Conservation (phyloP, 1,140 invertebrate genomes). For the Drosophila watanabei region DNA sequence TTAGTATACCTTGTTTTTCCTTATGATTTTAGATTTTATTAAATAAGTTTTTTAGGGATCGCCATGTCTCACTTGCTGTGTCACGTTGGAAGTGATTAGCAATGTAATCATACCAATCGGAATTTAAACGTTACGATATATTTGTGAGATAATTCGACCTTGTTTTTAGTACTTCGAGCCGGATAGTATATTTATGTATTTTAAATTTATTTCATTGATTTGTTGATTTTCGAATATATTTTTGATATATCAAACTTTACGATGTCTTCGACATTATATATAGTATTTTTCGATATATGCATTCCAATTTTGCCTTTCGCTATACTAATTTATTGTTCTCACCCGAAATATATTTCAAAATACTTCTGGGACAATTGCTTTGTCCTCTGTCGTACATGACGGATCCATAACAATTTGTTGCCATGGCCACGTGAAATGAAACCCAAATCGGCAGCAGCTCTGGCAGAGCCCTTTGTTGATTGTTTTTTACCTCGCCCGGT, state of each 20-base stretch:
- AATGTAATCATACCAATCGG: too few species aligned
- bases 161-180: too few species aligned
- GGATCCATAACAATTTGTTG: slow-evolving; percentile 25
- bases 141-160: too few species aligned
- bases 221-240: too few species aligned
- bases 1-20: not conserved
- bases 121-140: too few species aligned
- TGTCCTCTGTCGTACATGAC: not conserved
- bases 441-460: slow-evolving; percentile 27
- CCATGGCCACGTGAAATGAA: slow-evolving; percentile 31
- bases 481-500: slow-evolving; percentile 27
- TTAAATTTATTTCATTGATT: too few species aligned
- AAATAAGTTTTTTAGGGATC: too few species aligned
- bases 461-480: slow-evolving; percentile 26
- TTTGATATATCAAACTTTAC: too few species aligned
- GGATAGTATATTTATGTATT: too few species aligned
- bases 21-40: not conserved
- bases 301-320: not conserved
- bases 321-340: not conserved
- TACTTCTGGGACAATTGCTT: not conserved
- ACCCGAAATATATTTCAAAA: not conserved
- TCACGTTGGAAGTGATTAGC: too few species aligned
- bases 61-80: too few species aligned
- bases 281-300: too few species aligned
- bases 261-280: not conserved